Evolutionary conservation across 2,113 vertebrate genomes (phyloP).

Genomic region (Passer montanus): DNA sequence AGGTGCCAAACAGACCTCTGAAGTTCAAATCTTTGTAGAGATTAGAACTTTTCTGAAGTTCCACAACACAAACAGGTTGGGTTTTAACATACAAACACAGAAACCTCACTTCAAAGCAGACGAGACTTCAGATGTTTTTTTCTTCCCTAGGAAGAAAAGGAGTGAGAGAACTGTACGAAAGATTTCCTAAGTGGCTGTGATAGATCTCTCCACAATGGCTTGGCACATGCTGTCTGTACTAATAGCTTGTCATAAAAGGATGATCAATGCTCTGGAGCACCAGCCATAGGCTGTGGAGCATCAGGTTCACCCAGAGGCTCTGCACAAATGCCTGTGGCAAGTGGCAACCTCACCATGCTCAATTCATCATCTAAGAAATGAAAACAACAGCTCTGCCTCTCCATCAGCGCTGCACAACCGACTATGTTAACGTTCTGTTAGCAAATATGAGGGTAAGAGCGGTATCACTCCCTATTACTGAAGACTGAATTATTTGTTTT

Average conservation of each 20-base stretch:
- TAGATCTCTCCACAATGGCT: not conserved
- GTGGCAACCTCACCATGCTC: not conserved
- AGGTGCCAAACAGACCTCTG: not conserved
- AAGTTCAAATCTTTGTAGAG: not conserved
- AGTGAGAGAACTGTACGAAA: not conserved
- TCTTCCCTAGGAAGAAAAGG: not conserved
- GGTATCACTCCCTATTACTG: not conserved
- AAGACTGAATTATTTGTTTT: not conserved
- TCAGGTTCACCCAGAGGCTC: not conserved
- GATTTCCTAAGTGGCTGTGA: not conserved
- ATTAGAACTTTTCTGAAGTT: not conserved
- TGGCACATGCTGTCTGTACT: not conserved
- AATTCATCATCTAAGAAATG: not conserved
- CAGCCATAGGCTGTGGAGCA: not conserved
- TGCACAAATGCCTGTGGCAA: not conserved
- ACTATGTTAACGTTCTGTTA: not conserved
- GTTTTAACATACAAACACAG: not conserved
- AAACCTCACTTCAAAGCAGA: not conserved
- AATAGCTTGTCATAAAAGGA: not conserved
- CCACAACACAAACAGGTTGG: not conserved
- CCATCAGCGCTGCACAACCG: fast-evolving
- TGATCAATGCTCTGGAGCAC: not conserved
- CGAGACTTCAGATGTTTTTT: not conserved
- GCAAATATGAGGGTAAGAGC: not conserved
- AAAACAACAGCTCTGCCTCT: not conserved